Evolutionary conservation across 1,140 invertebrate genomes (phyloP), one percentile per base, ranked within the genome.

Genomic region (Pseudachorutes palmiensis): DNA sequence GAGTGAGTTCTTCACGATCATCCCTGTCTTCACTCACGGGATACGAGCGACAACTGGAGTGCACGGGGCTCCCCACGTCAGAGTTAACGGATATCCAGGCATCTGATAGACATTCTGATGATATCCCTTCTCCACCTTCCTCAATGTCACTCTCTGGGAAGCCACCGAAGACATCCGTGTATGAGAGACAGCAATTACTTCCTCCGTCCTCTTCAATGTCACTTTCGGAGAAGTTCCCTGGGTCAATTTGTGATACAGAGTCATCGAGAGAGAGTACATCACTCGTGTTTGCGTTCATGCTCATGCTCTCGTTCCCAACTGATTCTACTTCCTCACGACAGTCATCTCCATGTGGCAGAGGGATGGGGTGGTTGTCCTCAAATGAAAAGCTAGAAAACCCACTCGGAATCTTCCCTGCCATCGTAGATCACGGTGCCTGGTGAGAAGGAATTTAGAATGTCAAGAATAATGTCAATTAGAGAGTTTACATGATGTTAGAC

Each of bases 1-100:
- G 51, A 3, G 51, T 55, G 12, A 5, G 5, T 16, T 55, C 51
- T 24, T 55, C 51, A 14, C 51, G 9, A 5, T 55, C 51, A 24
- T 55, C 51, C 24, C 51, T 55, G 51, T 55, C 51, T 55, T 55
- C 51, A 55, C 51, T 55, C 51, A 55, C 51, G 24, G 51, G 24
- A 22, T 24, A 55, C 9, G 51, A 55, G 24, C 51, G 51, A 55
- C 51, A 55, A 24, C 51, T 55, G 51, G 51, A 55, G 24, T 55
- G 51, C 12, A 55, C 24, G 5, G 51, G 51, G 51, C 51, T 55
- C 24, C 51, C 51, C 12, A 55, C 24, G 51, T 55, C 51, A 55
- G 9, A 14, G 5, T 16, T 24, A 26, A 55, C 9, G 5, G 51
- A 55, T 5, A 55, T 55, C 5, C 51, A 9, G 12, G 51, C 51